Conservation (phyloP, 2,888 invertebrate genomes). For the Syrphus vitripennis region DNA sequence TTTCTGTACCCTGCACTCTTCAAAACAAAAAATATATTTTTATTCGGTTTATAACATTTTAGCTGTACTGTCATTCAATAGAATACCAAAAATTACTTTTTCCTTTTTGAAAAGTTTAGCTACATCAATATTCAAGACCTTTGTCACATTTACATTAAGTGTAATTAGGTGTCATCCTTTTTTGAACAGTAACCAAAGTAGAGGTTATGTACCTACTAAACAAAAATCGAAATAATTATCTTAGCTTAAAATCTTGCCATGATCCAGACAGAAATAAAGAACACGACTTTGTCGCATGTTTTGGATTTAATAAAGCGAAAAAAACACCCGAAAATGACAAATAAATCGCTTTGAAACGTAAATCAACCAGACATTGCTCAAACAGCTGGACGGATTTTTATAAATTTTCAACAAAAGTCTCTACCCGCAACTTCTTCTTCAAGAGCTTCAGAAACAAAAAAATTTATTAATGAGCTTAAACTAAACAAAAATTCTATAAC, state of each 20-base stretch:
- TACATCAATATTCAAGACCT: neutral
- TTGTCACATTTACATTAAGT: neutral
- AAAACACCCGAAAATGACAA: too few relatives aligned
- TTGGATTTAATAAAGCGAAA: too few relatives aligned
- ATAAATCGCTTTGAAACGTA: too few relatives aligned
- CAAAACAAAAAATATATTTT: too few relatives aligned
- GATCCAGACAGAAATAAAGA: neutral
- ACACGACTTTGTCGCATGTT: neutral
- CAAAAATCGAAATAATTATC: neutral
- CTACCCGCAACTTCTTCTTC: too few relatives aligned
- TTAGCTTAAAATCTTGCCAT: neutral
- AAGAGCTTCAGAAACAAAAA: constrained; percentile 19
- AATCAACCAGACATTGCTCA: too few relatives aligned
- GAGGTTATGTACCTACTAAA: neutral
- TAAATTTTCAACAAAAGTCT: too few relatives aligned
- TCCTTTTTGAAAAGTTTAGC: neutral
- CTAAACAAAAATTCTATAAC: neutral
- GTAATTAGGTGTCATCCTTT: neutral
- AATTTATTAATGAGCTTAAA: constrained; percentile 14
- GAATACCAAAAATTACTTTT: too few relatives aligned
- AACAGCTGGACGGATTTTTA: too few relatives aligned
- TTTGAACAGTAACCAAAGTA: neutral
- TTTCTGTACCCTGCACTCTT: too few relatives aligned
- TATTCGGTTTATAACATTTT: too few relatives aligned
- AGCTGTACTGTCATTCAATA: too few relatives aligned